Percentiles rank a stretch among this genome's conserved stretches.
These are phyloP conservation scores for Cryptophagus acutangulus DNA, from an alignment of 2,888 invertebrate genomes.

Conservation along the genomic window DNA sequence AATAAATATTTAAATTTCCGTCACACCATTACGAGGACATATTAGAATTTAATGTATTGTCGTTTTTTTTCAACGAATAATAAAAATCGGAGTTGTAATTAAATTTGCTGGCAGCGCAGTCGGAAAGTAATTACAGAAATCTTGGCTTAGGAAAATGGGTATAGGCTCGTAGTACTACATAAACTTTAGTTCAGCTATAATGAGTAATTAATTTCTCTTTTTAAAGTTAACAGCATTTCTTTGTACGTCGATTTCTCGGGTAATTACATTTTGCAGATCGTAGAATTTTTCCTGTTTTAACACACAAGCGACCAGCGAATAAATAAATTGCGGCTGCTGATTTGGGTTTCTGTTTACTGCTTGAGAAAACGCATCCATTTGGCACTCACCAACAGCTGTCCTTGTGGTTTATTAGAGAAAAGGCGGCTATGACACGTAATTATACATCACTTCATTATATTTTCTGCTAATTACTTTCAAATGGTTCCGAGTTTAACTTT, in stretches of 20 bases:
- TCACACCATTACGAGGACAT: no score
- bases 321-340: no score
- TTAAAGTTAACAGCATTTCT: conserved; percentile 33
- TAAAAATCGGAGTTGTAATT: no score
- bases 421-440: conserved; percentile 32
- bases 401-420: conserved; percentile 33
- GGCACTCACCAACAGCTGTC: conserved; percentile 33
- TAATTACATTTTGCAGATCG: conserved; percentile 32
- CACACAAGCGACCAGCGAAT: no score
- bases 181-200: conserved; percentile 22
- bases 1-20: no score
- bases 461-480: conserved; percentile 36
- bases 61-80: no score
- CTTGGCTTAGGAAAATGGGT: conserved; percentile 11
- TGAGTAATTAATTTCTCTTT: conserved; percentile 34
- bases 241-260: conserved; percentile 33
- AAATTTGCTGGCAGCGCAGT: no score
- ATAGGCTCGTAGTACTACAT: conserved; percentile 11
- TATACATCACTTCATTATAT: conserved; percentile 38
- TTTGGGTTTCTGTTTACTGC: conserved; percentile 6
- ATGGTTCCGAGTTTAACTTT: conserved; percentile 26
- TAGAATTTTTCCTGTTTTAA: no score
- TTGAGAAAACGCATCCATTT: conserved; percentile 25
- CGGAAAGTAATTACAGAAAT: no score
- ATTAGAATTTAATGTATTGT: no score